Conservation (phyloP, 2,797 vertebrate genomes). For the Mus caroli region DNA sequence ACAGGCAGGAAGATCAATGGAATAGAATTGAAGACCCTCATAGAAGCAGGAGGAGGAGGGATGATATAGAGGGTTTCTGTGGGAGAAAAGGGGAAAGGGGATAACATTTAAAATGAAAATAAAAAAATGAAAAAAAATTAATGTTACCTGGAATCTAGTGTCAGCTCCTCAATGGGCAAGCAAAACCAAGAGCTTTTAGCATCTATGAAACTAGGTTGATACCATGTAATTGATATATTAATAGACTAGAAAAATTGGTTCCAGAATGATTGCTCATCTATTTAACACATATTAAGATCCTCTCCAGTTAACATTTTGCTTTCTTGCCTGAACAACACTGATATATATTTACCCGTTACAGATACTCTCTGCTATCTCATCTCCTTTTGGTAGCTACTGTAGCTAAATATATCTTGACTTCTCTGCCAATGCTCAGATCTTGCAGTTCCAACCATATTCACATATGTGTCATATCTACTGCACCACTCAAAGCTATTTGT, state of each 20-base stretch:
- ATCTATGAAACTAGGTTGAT: background rate
- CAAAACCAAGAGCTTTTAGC: background rate
- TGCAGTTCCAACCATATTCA: background rate
- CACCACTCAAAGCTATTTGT: background rate
- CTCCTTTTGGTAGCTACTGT: background rate
- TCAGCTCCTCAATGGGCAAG: background rate
- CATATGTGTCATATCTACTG: background rate
- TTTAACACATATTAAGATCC: slow-evolving; percentile 3
- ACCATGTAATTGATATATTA: slow-evolving; percentile 23
- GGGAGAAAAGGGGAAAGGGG: too few relatives aligned
- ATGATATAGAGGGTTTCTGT: too few relatives aligned
- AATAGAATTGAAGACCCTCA: too few relatives aligned
- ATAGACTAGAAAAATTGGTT: background rate
- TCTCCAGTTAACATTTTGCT: background rate
- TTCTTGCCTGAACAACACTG: background rate
- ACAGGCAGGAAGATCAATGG: too few relatives aligned
- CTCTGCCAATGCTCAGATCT: background rate
- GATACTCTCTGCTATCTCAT: background rate
- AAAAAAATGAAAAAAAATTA: background rate
- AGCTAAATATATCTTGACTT: background rate
- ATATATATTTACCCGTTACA: background rate
- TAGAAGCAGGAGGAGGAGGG: too few relatives aligned
- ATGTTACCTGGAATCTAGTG: background rate
- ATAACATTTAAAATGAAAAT: too few relatives aligned
- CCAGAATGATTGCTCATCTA: background rate